A percentile compares a stretch with the other conserved stretches of the same genome.
Conservation (phyloP, 1,140 invertebrate species). For the Eumaeus atala region DNA sequence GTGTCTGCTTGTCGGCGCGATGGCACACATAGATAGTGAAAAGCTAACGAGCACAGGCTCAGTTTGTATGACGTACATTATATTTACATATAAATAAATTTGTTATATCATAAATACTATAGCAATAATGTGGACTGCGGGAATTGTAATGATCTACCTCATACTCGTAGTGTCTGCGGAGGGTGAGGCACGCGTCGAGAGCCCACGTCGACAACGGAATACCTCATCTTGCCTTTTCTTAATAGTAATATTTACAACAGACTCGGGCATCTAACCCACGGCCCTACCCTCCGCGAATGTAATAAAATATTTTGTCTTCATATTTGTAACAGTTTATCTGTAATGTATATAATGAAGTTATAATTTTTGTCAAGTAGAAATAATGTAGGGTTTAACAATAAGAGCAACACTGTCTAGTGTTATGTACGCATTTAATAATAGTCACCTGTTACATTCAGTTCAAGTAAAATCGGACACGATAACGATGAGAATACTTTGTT, state of each 20-base stretch:
- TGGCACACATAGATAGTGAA: too few relatives aligned
- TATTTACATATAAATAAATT: constrained; percentile 6
- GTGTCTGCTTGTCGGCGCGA: too few relatives aligned
- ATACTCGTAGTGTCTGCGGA: constrained; percentile 57
- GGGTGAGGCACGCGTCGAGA: constrained; percentile 22
- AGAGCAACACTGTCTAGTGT: neutral
- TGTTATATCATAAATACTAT: constrained; percentile 9
- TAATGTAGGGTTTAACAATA: constrained; percentile 1
- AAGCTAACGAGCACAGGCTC: neutral
- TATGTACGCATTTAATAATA: neutral
- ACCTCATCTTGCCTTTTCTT: constrained; percentile 59
- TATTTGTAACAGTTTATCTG: constrained; percentile 6
- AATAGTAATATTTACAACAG: constrained; percentile 19
- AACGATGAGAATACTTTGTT: constrained; percentile 14
- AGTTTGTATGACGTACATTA: constrained; percentile 4
- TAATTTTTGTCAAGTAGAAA: constrained; percentile 42
- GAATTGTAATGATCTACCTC: constrained; percentile 68
- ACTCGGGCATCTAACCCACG: constrained; percentile 5
- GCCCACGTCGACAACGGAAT: constrained; percentile 30
- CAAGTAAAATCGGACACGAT: constrained; percentile 13
- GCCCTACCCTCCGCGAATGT: constrained; percentile 7
- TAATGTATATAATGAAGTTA: neutral
- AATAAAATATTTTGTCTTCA: constrained; percentile 9
- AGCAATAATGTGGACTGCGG: constrained; percentile 54
- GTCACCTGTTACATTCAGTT: constrained; percentile 14